phyloP scores from a whole-genome alignment of 2,797 vertebrate species.

The Poeciliopsis paucimaculata region DNA sequence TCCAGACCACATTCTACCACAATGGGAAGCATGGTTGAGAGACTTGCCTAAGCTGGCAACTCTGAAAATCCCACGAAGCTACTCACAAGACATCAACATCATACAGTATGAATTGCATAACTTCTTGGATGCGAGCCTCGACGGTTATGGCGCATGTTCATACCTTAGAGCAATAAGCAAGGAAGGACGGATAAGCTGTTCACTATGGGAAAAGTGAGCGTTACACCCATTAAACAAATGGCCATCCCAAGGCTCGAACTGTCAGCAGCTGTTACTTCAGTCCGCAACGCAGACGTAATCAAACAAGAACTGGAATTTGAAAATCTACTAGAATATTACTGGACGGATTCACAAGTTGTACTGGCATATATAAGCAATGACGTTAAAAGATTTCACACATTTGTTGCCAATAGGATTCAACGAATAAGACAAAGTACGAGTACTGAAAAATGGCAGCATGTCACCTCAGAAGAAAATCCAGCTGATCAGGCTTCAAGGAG shows the following conservation, averaged over 20 bases:
- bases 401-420: no score
- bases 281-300: background rate
- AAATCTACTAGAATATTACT: background rate
- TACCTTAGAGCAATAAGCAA: background rate
- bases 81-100: background rate
- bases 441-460: no score
- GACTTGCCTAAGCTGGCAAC: background rate
- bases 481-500: no score
- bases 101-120: background rate
- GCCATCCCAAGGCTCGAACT: background rate
- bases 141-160: background rate
- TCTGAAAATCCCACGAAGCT: background rate
- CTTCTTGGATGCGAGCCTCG: no score
- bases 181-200: background rate
- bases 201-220: background rate
- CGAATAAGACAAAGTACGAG: no score
- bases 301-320: background rate
- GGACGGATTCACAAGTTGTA: background rate
- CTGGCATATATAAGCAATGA: no score
- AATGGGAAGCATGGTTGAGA: background rate
- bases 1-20: background rate
- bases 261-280: background rate
- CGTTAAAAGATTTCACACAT: no score
- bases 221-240: no score
- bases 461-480: no score